These are phyloP conservation scores for Magallana nippona DNA, from an alignment of 2,888 invertebrate genomes.

Conservation along the genomic window DNA sequence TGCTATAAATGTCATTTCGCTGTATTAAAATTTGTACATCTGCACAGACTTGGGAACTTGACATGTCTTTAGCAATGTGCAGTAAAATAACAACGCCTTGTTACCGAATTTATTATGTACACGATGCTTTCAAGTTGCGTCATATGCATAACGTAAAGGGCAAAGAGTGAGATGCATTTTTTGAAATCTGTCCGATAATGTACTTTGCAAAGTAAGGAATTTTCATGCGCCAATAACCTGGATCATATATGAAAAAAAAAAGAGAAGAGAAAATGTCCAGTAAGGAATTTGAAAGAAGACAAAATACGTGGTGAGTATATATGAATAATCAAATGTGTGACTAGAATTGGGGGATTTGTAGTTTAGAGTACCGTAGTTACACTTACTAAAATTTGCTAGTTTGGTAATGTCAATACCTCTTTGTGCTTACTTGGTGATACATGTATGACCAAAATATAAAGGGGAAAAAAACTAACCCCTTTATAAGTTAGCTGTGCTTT, in stretches of 20 bases:
- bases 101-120: not conserved
- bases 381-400: too few relatives aligned
- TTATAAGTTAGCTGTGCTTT: too few relatives aligned
- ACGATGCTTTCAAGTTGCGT: not conserved
- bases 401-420: too few relatives aligned
- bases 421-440: too few relatives aligned
- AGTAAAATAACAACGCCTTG: not conserved
- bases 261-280: not conserved
- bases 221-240: not conserved
- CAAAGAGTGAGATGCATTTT: not conserved
- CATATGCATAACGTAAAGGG: not conserved
- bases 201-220: not conserved
- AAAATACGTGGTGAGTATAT: not conserved
- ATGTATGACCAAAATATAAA: too few relatives aligned
- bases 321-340: not conserved
- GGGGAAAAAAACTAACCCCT: too few relatives aligned
- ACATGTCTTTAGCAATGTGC: not conserved
- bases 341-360: not conserved
- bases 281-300: not conserved
- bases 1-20: not conserved
- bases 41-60: conserved; percentile 5
- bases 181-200: not conserved
- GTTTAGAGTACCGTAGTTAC: not conserved
- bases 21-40: not conserved
- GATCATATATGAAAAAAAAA: conserved; percentile 14